A percentile compares a stretch with the other conserved stretches of the same genome.
Evolutionary conservation across 2,113 vertebrate species (phyloP).

Genomic region (Physeter macrocephalus): DNA sequence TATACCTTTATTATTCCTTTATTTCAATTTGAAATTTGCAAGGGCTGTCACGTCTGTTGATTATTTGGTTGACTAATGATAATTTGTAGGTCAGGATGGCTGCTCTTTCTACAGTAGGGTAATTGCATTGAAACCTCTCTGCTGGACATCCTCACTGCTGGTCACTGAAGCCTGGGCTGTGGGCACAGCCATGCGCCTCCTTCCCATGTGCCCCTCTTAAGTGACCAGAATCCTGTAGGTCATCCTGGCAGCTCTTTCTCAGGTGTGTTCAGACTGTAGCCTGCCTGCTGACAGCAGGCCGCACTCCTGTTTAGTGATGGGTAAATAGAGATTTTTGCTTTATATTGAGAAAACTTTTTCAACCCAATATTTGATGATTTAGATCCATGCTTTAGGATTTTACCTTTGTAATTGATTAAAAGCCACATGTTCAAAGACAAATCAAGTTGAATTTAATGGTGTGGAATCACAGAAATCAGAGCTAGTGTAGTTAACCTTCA

Average conservation of each 20-base stretch:
- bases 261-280: too few relatives aligned
- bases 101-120: neutral
- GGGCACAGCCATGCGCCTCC: neutral
- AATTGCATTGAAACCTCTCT: neutral
- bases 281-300: too few relatives aligned
- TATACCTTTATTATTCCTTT: neutral
- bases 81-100: neutral
- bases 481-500: neutral
- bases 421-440: neutral
- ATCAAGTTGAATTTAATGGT: neutral
- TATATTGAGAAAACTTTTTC: neutral
- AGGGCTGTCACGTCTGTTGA: neutral
- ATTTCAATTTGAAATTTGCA: neutral
- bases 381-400: neutral
- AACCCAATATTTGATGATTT: neutral
- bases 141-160: neutral
- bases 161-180: too few relatives aligned
- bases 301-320: too few relatives aligned
- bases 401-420: neutral
- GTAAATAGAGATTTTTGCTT: neutral
- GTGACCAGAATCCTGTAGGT: neutral
- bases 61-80: neutral
- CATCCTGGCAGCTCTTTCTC: neutral
- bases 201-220: rapidly evolving
- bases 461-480: neutral